Percentiles rank a stretch among this genome's conserved stretches.
These are phyloP conservation scores for Trididemnum miniatum DNA, from an alignment of 23 tunicate species.

Conservation along the genomic window DNA sequence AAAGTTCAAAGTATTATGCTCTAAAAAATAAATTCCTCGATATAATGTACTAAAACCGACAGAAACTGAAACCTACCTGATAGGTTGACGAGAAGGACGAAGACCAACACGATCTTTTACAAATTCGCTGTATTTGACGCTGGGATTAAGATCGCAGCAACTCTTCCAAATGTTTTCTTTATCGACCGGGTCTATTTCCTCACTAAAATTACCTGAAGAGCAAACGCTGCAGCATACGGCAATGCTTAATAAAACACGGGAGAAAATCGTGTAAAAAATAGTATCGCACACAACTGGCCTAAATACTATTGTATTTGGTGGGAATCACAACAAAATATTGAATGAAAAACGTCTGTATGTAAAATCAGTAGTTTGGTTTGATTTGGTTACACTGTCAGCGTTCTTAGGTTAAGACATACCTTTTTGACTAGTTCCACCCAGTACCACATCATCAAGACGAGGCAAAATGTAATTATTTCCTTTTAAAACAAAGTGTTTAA, in stretches of 20 bases:
- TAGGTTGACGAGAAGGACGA: conserved; percentile 40
- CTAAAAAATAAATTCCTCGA: too few species aligned
- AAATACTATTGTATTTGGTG: too few species aligned
- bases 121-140: conserved; percentile 55
- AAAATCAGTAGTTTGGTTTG: too few species aligned
- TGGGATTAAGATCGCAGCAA: conserved; percentile 66
- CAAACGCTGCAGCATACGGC: too few species aligned
- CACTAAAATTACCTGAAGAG: conserved; percentile 47
- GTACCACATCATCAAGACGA: conserved; percentile 49
- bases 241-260: too few species aligned
- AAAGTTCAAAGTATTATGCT: too few species aligned
- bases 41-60: not conserved
- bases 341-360: too few species aligned
- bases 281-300: too few species aligned
- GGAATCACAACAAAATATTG: too few species aligned
- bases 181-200: conserved; percentile 34
- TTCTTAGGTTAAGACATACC: too few species aligned
- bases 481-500: conserved; percentile 41
- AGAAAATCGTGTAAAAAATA: too few species aligned
- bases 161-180: conserved; percentile 49
- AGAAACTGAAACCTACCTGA: conserved; percentile 3
- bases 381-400: too few species aligned
- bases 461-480: conserved; percentile 59
- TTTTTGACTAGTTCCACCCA: conserved; percentile 69
- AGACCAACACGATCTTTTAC: conserved; percentile 59